Evolutionary conservation across 2,113 vertebrate genomes (phyloP).

Genomic region (Pardalotus punctatus): DNA sequence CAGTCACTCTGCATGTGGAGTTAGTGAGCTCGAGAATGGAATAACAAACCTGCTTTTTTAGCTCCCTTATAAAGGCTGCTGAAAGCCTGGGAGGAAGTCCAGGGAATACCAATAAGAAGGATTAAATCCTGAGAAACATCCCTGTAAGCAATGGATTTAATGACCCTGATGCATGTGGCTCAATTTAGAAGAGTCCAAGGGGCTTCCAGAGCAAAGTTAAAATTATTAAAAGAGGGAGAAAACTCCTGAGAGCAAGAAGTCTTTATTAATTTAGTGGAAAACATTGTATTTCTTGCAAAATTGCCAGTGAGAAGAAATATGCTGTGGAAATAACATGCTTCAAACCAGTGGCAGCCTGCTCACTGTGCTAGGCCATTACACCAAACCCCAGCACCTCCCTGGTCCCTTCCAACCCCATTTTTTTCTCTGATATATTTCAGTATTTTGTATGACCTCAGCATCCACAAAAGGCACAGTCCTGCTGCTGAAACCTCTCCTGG

Average conservation of each 20-base stretch:
- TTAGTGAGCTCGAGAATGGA: neutral
- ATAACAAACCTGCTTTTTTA: neutral
- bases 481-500: neutral
- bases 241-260: neutral
- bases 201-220: neutral
- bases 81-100: neutral
- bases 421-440: neutral
- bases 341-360: neutral
- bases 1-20: neutral
- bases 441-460: neutral
- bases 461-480: neutral
- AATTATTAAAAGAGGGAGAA: neutral
- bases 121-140: neutral
- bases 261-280: neutral
- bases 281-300: neutral
- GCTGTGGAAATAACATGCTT: neutral
- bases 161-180: neutral
- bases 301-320: neutral
- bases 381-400: neutral
- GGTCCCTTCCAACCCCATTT: neutral
- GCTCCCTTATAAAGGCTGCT: neutral
- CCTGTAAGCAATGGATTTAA: neutral
- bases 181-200: neutral
- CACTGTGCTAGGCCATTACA: fast-evolving
- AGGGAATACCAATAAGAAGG: neutral